A percentile compares a stretch with the other conserved stretches of the same genome.
These are phyloP conservation scores for Marcusenius ussheri DNA, from an alignment of 2,113 vertebrate species.

Conservation along the genomic window DNA sequence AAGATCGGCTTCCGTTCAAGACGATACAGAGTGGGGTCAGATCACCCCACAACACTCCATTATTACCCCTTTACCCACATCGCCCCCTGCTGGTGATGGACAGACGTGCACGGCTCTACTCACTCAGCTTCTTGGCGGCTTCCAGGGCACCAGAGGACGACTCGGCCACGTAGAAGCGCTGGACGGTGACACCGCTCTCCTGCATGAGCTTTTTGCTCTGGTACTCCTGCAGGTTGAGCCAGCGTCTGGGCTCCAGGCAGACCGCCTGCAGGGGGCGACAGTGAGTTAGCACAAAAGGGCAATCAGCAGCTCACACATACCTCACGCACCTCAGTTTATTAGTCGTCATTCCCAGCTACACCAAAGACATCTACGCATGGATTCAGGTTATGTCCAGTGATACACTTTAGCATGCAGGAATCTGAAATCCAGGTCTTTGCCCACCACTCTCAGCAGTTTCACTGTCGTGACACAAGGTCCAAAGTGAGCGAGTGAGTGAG, in stretches of 20 bases:
- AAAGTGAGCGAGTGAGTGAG: neutral
- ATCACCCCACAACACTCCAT: neutral
- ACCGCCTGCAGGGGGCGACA: conserved; percentile 54
- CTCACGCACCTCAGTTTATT: neutral
- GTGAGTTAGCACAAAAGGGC: conserved; percentile 9
- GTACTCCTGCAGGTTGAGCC: conserved; percentile 97
- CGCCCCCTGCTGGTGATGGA: neutral
- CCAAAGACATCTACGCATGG: neutral
- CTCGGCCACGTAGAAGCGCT: conserved; percentile 87
- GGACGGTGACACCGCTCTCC: conserved; percentile 85
- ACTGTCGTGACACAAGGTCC: neutral
- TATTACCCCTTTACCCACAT: neutral
- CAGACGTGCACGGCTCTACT: conserved; percentile 46
- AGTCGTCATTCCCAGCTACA: neutral
- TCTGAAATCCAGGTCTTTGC: neutral
- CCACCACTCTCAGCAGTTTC: neutral
- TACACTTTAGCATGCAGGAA: neutral
- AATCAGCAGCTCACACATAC: neutral
- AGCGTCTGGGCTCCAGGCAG: conserved; percentile 74
- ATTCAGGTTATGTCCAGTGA: neutral
- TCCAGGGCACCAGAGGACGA: conserved; percentile 79
- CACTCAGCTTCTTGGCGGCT: conserved; percentile 88
- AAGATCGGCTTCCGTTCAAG: neutral
- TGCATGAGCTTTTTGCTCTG: conserved; percentile 99
- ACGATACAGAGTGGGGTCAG: neutral